A percentile compares a stretch with the other conserved stretches of the same genome.
These are phyloP conservation scores for Conger conger DNA, from an alignment of 2,113 vertebrate species.

Conservation along the genomic window DNA sequence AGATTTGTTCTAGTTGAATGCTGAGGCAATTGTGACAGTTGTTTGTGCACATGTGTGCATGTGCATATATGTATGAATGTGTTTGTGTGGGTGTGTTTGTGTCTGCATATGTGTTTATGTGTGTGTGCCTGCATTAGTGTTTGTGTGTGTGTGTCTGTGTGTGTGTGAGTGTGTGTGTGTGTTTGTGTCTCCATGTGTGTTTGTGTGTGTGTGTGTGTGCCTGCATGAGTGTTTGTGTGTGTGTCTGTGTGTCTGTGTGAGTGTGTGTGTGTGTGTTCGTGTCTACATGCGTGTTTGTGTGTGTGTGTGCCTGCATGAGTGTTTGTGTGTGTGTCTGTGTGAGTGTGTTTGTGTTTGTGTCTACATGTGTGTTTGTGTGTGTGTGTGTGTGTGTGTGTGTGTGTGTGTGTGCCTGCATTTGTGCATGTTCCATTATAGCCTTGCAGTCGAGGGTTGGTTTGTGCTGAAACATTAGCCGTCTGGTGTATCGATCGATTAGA, in stretches of 20 bases:
- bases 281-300: background rate
- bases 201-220: conserved; percentile 6
- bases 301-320: background rate
- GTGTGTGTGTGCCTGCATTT: background rate
- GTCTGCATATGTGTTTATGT: background rate
- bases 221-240: background rate
- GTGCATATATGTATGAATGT: too few species aligned
- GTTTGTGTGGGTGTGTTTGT: background rate
- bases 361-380: conserved; percentile 12
- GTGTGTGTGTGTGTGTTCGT: background rate
- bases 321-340: background rate
- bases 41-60: too few species aligned
- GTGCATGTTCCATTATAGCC: background rate
- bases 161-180: background rate
- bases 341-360: background rate
- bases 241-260: background rate
- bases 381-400: background rate
- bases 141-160: background rate
- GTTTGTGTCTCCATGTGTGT: background rate
- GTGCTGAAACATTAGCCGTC: background rate
- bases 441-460: background rate
- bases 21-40: conserved; percentile 30
- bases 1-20: conserved; percentile 35
- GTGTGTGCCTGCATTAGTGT: background rate
- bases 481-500: background rate